These are phyloP conservation scores for Epizoanthus rinbou DNA, from an alignment of 92 coral and sea anemone species.

Conservation along the genomic window DNA sequence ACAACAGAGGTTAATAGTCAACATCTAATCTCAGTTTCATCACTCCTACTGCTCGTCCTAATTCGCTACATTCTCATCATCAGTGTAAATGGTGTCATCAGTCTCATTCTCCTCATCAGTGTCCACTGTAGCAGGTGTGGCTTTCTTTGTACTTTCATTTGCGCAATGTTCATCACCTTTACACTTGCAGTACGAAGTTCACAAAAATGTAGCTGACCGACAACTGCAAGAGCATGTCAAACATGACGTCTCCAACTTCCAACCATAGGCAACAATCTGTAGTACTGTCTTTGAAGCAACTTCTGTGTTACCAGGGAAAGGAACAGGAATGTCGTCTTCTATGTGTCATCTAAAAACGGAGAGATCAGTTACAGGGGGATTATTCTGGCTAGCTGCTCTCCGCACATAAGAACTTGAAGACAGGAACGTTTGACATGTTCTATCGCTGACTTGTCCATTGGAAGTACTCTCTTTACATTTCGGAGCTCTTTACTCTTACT, in stretches of 20 bases:
- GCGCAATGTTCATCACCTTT: constrained; percentile 15
- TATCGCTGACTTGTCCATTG: neutral
- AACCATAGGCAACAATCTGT: constrained; percentile 24
- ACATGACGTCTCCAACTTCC: constrained; percentile 24
- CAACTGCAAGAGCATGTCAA: constrained; percentile 25
- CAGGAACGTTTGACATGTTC: constrained; percentile 15
- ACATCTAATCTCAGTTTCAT: constrained; percentile 22
- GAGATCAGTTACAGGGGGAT: constrained; percentile 23
- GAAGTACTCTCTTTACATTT: constrained; percentile 12
- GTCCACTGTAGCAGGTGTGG: constrained; percentile 21
- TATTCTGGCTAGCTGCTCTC: constrained; percentile 19
- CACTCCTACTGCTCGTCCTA: constrained; percentile 14
- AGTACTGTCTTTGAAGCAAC: constrained; percentile 23
- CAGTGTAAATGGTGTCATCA: constrained; percentile 5
- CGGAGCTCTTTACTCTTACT: neutral
- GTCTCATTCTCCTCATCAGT: neutral
- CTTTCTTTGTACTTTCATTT: constrained; percentile 28
- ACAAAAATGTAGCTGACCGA: constrained; percentile 16
- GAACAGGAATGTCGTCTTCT: constrained; percentile 38
- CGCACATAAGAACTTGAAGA: neutral
- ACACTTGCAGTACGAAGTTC: constrained; percentile 21
- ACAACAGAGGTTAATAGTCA: constrained; percentile 20
- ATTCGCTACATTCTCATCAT: too few species aligned
- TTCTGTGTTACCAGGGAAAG: constrained; percentile 28
- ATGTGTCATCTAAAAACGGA: constrained; percentile 32